Base-by-base conservation (phyloP, 2,797 vertebrate genomes). In the Miichthys miiuy region DNA sequence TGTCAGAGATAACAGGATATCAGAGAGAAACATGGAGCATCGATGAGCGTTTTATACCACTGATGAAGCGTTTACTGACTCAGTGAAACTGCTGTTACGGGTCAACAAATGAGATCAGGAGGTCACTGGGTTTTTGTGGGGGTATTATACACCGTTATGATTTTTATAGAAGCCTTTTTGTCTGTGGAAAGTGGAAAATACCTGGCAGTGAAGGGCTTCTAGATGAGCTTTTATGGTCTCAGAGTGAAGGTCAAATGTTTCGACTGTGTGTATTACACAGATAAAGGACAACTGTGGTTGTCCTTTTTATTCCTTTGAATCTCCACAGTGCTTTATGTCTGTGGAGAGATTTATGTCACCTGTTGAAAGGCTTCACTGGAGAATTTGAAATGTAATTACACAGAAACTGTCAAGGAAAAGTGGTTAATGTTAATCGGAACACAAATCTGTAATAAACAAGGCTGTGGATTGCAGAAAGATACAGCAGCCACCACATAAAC, bases 61-160 rank as follows among this genome's bases (percentile, higher is more conserved):
- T 61, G 18, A 76, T 81, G 60, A 81, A 65, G 56, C 65, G n/a
- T 85, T 87, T 75, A 72, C 57, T 38, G 54, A 38, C 71, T 72
- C 67, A 1, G 20, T 52, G 61, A 62, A 68, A 54, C 54, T 55
- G 68, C 66, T 58, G 77, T 55, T 68, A 42, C 2, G 34, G 85
- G 87, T 91, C 88, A 83, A 42, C 67, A 63, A 44, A 81, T 65
- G 34, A 60, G 85, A 87, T 83, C 73, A 69, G 41, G 72, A 76
- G 82, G 77, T 85, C 82, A 61, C 63, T 17, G 41, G 38, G 7
- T 1, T 73, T 60, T 46, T 48, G 5, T 41, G 54, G 44, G 41
- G 8, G 51, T 60, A 72, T 78, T 47, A 68, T 51, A 65, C 23
- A 41, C 61, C 41, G 25, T 27, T 71, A 21, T 70, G 65, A 58